Evolutionary conservation across 1,140 invertebrate genomes (phyloP).

Genomic region (Drosophila subobscura): DNA sequence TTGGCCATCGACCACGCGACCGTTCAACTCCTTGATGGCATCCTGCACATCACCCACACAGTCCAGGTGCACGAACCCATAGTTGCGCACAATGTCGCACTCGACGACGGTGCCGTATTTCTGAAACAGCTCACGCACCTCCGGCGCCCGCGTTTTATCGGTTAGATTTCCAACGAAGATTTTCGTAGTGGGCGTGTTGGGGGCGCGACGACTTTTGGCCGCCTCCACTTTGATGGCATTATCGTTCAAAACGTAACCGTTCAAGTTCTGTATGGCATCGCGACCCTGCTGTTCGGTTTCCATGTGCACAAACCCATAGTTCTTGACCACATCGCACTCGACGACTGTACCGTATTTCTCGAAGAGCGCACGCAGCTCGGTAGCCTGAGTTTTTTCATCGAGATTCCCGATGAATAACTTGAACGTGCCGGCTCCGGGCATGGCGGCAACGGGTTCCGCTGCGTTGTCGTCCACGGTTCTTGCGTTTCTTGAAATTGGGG

Average conservation of each 20-base stretch:
- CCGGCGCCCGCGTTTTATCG: constrained; percentile 93
- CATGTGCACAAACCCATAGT: constrained; percentile 99
- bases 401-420: constrained; percentile 98
- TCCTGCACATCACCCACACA: constrained; percentile 92
- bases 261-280: constrained; percentile 95
- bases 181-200: constrained; percentile 93
- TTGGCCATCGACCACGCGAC: constrained; percentile 92
- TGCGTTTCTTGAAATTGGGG: constrained; percentile 50
- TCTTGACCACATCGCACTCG: constrained; percentile 98
- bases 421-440: constrained; percentile 95
- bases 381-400: constrained; percentile 93
- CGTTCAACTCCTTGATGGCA: constrained; percentile 93
- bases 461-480: constrained; percentile 77
- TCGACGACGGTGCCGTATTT: constrained; percentile 95
- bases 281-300: constrained; percentile 95
- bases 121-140: constrained; percentile 93
- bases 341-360: constrained; percentile 97
- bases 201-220: constrained; percentile 92
- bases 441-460: constrained; percentile 83
- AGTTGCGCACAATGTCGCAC: constrained; percentile 95
- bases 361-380: constrained; percentile 94
- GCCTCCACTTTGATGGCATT: constrained; percentile 96
- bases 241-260: constrained; percentile 93
- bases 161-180: constrained; percentile 96
- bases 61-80: constrained; percentile 95